These are phyloP conservation scores for Drosophila subobscura DNA, from an alignment of 1,140 invertebrate species.

Conservation along the genomic window DNA sequence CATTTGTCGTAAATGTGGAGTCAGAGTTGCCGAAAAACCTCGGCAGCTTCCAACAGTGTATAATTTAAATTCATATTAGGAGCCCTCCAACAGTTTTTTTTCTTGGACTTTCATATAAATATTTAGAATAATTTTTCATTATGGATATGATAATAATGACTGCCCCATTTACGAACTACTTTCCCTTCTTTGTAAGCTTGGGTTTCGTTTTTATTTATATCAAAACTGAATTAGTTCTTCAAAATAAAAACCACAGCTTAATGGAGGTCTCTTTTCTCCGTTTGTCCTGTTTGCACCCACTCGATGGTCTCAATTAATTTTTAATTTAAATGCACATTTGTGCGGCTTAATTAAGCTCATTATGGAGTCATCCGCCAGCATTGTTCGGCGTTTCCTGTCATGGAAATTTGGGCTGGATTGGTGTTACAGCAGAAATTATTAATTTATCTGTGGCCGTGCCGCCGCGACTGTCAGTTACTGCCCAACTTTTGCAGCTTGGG, in stretches of 20 bases:
- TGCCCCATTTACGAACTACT: not conserved
- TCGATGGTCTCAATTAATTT: slow-evolving; percentile 43
- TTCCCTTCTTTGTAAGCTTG: no score
- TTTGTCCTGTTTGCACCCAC: slow-evolving; percentile 4
- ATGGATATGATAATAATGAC: not conserved
- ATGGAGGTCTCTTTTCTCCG: slow-evolving; percentile 3
- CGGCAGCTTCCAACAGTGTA: not conserved
- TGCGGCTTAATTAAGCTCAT: slow-evolving; percentile 59
- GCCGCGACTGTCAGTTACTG: slow-evolving; percentile 27
- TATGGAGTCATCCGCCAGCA: slow-evolving; percentile 31
- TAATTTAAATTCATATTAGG: no score
- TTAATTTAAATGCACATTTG: slow-evolving; percentile 46
- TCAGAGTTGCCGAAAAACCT: no score
- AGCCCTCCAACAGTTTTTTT: no score
- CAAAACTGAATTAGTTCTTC: slow-evolving; percentile 11
- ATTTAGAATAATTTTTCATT: not conserved
- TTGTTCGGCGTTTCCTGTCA: slow-evolving; percentile 36
- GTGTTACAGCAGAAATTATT: slow-evolving; percentile 61
- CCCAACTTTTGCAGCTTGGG: slow-evolving; percentile 24
- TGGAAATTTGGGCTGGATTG: slow-evolving; percentile 31
- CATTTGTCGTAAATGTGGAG: no score
- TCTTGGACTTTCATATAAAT: no score
- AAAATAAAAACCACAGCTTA: slow-evolving; percentile 7
- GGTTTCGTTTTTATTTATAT: not conserved
- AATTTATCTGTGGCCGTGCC: slow-evolving; percentile 40